phyloP scores from a whole-genome alignment of 2,113 vertebrate genomes.

The Sinocyclocheilus rhinocerous region DNA sequence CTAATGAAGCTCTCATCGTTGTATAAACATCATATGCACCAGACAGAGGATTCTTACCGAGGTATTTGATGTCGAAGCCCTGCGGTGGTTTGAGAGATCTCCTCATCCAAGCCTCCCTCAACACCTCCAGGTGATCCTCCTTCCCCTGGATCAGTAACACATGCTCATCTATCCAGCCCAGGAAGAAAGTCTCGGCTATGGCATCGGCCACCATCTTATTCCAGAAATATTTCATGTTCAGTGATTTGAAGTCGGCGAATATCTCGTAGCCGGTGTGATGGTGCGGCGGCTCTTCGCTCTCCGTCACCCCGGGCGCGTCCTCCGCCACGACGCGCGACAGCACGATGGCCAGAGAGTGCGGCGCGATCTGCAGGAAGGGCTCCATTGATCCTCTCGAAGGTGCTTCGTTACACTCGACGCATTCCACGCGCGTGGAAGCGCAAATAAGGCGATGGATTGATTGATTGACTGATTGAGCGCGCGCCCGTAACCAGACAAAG shows the following conservation, averaged over 20 bases:
- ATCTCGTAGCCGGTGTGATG: slow-evolving; percentile 94
- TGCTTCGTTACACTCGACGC: slow-evolving; percentile 1
- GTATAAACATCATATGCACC: background rate
- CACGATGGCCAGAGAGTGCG: slow-evolving; percentile 93
- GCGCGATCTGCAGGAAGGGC: slow-evolving; percentile 89
- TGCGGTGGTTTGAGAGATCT: slow-evolving; percentile 88
- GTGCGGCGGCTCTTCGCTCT: slow-evolving; percentile 78
- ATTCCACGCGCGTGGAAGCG: slow-evolving; percentile 36
- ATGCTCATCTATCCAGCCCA: slow-evolving; percentile 97
- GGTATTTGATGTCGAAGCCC: slow-evolving; percentile 92
- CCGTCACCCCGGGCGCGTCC: slow-evolving; percentile 69
- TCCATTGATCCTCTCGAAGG: slow-evolving; percentile 76
- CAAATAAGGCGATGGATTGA: slow-evolving; percentile 33
- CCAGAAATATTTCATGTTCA: slow-evolving; percentile 94
- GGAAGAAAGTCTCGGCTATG: slow-evolving; percentile 91
- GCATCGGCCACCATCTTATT: slow-evolving; percentile 89
- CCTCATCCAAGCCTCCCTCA: slow-evolving; percentile 93
- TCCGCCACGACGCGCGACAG: slow-evolving; percentile 75
- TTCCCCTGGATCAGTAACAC: slow-evolving; percentile 94
- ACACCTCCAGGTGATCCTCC: slow-evolving; percentile 92
- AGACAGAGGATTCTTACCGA: slow-evolving; percentile 79
- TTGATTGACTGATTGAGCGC: slow-evolving; percentile 31
- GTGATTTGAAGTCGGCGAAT: slow-evolving; percentile 95
- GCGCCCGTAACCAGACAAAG: slow-evolving; percentile 36
- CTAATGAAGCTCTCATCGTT: background rate